These are phyloP conservation scores for Nothobranchius furzeri DNA, from an alignment of 2,113 vertebrate species.

Conservation along the genomic window DNA sequence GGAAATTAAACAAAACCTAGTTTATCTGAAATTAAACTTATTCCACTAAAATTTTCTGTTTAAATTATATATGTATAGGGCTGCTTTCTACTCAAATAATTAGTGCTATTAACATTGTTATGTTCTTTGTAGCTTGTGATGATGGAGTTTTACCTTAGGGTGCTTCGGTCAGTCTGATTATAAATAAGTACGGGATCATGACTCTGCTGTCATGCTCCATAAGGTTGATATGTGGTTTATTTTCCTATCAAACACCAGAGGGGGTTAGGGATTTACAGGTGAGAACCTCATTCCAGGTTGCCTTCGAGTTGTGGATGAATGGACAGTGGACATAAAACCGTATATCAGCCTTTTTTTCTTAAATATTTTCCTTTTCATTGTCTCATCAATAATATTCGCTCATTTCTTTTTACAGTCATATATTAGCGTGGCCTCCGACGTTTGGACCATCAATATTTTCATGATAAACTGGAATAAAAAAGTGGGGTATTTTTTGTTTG, in stretches of 20 bases:
- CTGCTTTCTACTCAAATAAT: too few relatives aligned
- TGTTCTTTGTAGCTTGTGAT: conserved; percentile 20
- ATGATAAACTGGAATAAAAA: background rate
- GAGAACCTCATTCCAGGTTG: conserved; percentile 49
- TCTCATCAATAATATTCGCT: background rate
- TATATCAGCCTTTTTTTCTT: conserved; percentile 18
- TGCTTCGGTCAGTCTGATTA: conserved; percentile 39
- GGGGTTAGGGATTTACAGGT: conserved; percentile 46
- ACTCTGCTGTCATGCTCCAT: conserved; percentile 47
- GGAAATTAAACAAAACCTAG: background rate
- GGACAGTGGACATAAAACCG: conserved; percentile 2
- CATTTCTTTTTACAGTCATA: background rate
- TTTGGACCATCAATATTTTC: background rate
- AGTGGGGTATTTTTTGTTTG: too few relatives aligned
- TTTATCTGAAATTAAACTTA: background rate
- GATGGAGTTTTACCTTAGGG: conserved; percentile 20
- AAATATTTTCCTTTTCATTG: background rate
- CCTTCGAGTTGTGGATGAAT: conserved; percentile 35
- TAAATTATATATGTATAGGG: too few relatives aligned
- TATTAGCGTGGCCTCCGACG: background rate
- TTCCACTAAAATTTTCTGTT: background rate
- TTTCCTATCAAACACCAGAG: conserved; percentile 40
- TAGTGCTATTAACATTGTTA: too few relatives aligned
- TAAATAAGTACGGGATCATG: conserved; percentile 49
- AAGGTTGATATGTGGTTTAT: conserved; percentile 42